Conservation (phyloP, 2,113 vertebrate genomes). For the Rhodinocichla rosea region DNA sequence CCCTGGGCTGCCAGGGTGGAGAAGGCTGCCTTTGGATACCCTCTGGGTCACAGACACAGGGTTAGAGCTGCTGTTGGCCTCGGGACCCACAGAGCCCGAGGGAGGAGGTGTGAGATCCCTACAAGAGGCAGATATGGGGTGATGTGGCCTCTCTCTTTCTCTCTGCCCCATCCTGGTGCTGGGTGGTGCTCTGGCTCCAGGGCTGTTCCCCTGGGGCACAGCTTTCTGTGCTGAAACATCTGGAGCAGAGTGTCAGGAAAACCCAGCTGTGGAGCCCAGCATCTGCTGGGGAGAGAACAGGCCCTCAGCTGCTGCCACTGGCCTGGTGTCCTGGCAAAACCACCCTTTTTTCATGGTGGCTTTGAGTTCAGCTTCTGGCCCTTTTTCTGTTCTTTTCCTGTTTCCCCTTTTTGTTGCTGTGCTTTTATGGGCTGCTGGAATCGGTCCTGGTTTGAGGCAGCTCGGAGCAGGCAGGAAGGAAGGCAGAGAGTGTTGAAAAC, state of each 20-base stretch:
- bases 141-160: background rate
- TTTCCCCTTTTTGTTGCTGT: background rate
- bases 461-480: background rate
- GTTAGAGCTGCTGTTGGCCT: fast-evolving
- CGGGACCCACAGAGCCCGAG: fast-evolving
- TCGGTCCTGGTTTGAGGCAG: background rate
- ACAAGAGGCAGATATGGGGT: fast-evolving
- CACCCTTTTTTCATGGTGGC: background rate
- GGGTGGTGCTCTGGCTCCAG: background rate
- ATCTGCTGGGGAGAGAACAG: background rate
- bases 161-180: background rate
- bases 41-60: background rate
- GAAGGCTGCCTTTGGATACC: background rate
- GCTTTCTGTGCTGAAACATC: background rate
- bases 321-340: slow-evolving; percentile 3
- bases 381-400: background rate
- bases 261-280: background rate
- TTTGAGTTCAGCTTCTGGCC: slow-evolving; percentile 21
- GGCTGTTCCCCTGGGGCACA: background rate
- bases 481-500: background rate
- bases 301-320: background rate
- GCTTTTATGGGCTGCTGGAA: background rate
- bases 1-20: background rate
- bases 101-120: background rate
- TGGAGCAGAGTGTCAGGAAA: background rate